These are phyloP conservation scores for Sparus aurata DNA, from an alignment of 2,797 vertebrate species.

Conservation along the genomic window DNA sequence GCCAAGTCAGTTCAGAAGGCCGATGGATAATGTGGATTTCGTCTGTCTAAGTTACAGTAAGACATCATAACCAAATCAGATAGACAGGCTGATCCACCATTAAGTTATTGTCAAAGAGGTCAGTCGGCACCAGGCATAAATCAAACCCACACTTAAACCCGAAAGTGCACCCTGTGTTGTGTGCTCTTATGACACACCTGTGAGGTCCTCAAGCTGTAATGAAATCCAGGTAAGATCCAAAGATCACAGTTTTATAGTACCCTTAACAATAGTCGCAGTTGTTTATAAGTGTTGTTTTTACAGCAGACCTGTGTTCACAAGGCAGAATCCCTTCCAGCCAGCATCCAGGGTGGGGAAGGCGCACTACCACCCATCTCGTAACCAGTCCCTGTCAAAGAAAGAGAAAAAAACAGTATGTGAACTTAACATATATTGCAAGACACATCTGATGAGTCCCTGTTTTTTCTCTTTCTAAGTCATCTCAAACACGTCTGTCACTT, in stretches of 20 bases:
- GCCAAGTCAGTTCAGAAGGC: constrained; percentile 9
- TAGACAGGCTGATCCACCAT: neutral
- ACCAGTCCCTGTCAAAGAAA: constrained; percentile 69
- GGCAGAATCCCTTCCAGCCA: constrained; percentile 76
- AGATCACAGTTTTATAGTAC: neutral
- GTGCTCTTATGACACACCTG: constrained; percentile 1
- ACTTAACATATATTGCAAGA: neutral
- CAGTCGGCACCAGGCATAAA: neutral
- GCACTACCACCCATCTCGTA: constrained; percentile 72
- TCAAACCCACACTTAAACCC: neutral
- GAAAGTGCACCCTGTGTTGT: neutral
- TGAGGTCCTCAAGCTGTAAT: constrained; percentile 52
- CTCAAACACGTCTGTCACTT: neutral
- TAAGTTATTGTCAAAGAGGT: neutral
- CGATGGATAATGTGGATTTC: neutral
- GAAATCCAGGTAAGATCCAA: constrained; percentile 81
- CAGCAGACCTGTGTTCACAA: constrained; percentile 77
- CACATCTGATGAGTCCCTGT: neutral
- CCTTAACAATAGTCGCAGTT: neutral
- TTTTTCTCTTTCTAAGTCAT: neutral
- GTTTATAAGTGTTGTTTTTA: constrained; percentile 29
- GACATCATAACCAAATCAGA: neutral
- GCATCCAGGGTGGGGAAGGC: constrained; percentile 55
- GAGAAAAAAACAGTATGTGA: constrained; percentile 74
- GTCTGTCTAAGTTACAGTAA: neutral